Evolutionary conservation across 1,140 invertebrate genomes (phyloP).

Genomic region (Cephus cinctus): DNA sequence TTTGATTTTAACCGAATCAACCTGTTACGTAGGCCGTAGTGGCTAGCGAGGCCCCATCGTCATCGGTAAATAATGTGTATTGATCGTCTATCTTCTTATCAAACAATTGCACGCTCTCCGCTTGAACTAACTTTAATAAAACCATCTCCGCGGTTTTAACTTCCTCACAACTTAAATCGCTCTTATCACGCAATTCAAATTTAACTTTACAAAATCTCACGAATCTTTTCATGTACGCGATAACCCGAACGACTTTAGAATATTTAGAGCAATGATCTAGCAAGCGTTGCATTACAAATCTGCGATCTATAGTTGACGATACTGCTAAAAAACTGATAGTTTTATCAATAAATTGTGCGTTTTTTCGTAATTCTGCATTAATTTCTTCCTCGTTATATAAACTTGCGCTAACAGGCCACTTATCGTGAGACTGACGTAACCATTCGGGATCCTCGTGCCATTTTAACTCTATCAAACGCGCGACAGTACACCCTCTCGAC

Average conservation of each 20-base stretch:
- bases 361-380: slow-evolving; percentile 18
- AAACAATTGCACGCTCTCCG: slow-evolving; percentile 13
- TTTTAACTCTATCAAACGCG: slow-evolving; percentile 31
- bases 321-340: not conserved
- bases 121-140: slow-evolving; percentile 23
- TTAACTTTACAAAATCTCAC: slow-evolving; percentile 23
- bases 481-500: slow-evolving; percentile 40
- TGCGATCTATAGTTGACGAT: not conserved
- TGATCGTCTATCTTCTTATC: slow-evolving; percentile 9
- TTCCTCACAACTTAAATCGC: slow-evolving; percentile 21
- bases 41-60: too few relatives aligned
- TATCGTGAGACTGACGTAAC: slow-evolving; percentile 19
- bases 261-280: slow-evolving; percentile 25
- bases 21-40: too few relatives aligned
- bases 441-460: slow-evolving; percentile 49
- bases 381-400: slow-evolving; percentile 16
- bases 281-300: slow-evolving; percentile 5
- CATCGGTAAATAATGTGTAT: slow-evolving; percentile 18
- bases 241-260: slow-evolving; percentile 28
- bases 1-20: slow-evolving; percentile 28
- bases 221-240: slow-evolving; percentile 30
- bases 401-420: slow-evolving; percentile 20
- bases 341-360: not conserved
- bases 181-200: slow-evolving; percentile 7
- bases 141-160: slow-evolving; percentile 22